Conservation (phyloP, 2,113 vertebrate species). For the Agapornis roseicollis region DNA sequence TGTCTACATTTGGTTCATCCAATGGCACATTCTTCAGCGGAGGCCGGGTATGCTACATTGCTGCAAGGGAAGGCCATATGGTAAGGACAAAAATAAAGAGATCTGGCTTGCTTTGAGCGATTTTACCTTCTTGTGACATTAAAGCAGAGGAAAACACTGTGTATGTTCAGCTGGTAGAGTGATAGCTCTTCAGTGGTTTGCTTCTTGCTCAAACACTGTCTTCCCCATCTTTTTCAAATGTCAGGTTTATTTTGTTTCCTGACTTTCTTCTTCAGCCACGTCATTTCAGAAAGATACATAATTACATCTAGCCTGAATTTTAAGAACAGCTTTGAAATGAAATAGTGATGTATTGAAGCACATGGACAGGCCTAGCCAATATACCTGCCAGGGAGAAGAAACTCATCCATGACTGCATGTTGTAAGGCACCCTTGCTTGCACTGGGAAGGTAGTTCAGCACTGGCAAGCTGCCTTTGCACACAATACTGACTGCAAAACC, state of each 20-base stretch:
- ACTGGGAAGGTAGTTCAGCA: background rate
- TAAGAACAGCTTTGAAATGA: background rate
- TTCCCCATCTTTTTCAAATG: background rate
- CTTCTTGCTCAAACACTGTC: background rate
- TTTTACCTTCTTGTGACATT: background rate
- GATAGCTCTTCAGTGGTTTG: background rate
- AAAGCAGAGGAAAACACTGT: background rate
- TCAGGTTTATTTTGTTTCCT: background rate
- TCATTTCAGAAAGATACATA: background rate
- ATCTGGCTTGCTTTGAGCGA: background rate
- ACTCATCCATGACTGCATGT: accelerated
- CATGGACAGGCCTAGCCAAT: background rate
- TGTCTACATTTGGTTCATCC: constrained; percentile 85
- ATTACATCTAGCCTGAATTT: background rate
- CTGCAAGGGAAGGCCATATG: constrained; percentile 90
- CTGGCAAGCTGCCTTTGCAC: background rate
- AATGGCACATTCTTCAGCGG: constrained; percentile 85
- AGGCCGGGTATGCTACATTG: constrained; percentile 82
- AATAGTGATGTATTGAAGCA: background rate
- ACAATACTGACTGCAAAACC: background rate
- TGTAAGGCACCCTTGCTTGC: background rate
- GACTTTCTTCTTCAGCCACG: background rate
- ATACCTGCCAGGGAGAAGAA: background rate
- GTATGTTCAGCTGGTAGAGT: background rate
- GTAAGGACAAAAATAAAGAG: constrained; percentile 64